phyloP scores from a whole-genome alignment of 2,113 vertebrate genomes.

The Python bivittatus region DNA sequence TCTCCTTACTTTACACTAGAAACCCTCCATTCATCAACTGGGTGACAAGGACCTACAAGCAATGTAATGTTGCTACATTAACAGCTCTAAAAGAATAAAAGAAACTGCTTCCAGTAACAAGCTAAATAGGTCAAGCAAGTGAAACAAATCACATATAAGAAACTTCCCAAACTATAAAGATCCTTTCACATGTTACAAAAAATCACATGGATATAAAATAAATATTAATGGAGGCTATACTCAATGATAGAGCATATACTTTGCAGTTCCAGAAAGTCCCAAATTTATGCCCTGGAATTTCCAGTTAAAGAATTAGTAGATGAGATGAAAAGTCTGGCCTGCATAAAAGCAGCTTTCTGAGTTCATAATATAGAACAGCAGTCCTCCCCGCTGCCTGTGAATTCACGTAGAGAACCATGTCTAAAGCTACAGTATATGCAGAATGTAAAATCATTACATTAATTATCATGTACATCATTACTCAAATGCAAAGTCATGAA shows the following conservation, averaged over 20 bases:
- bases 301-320: background rate
- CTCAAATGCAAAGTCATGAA: background rate
- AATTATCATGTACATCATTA: background rate
- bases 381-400: background rate
- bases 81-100: background rate
- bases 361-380: background rate
- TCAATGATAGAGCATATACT: background rate
- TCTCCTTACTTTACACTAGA: background rate
- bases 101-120: background rate
- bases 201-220: background rate
- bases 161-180: background rate
- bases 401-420: background rate
- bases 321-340: background rate
- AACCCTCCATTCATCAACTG: background rate
- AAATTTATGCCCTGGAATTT: background rate
- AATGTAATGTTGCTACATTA: background rate
- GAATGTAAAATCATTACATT: background rate
- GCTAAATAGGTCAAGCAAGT: background rate
- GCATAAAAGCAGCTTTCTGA: background rate
- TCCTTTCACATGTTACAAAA: background rate
- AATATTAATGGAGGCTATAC: background rate
- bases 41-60: background rate
- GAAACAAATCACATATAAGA: background rate
- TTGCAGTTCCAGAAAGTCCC: background rate
- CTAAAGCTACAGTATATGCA: background rate